phyloP scores from a whole-genome alignment of 2,888 invertebrate species.

The Electrophaes corylata region DNA sequence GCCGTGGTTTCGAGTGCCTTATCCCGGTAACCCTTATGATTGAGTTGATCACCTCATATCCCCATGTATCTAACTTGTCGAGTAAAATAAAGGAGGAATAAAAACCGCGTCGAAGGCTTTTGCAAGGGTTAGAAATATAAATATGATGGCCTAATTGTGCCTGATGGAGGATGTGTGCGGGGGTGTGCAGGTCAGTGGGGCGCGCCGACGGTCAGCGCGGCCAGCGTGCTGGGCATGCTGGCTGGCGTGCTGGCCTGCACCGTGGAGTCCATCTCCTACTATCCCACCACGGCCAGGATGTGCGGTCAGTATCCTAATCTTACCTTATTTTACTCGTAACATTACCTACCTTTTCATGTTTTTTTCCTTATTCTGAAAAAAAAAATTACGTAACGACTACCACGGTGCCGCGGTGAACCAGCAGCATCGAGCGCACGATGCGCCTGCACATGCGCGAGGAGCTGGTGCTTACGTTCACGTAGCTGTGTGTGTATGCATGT shows the following conservation, averaged over 20 bases:
- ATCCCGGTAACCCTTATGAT: conserved; percentile 21
- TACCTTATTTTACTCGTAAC: too few species aligned
- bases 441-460: too few species aligned
- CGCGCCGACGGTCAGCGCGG: conserved; percentile 87
- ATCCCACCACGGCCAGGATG: conserved; percentile 95
- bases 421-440: too few species aligned
- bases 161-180: conserved; percentile 80
- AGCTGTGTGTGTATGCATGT: neutral
- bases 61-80: too few species aligned
- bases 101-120: too few species aligned
- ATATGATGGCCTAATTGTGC: too few species aligned
- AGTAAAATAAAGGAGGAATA: too few species aligned
- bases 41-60: neutral
- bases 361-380: too few species aligned
- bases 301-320: conserved; percentile 83
- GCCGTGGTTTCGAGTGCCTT: conserved; percentile 86
- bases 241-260: conserved; percentile 92
- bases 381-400: too few species aligned
- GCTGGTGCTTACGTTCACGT: neutral
- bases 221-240: conserved; percentile 90
- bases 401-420: too few species aligned
- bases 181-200: conserved; percentile 88
- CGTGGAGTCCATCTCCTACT: conserved; percentile 94
- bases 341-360: too few species aligned
- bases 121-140: too few species aligned